Percentiles rank a stretch among this genome's conserved stretches.
Conservation (phyloP, 2,797 vertebrate species). For the Siniperca scherzeri region DNA sequence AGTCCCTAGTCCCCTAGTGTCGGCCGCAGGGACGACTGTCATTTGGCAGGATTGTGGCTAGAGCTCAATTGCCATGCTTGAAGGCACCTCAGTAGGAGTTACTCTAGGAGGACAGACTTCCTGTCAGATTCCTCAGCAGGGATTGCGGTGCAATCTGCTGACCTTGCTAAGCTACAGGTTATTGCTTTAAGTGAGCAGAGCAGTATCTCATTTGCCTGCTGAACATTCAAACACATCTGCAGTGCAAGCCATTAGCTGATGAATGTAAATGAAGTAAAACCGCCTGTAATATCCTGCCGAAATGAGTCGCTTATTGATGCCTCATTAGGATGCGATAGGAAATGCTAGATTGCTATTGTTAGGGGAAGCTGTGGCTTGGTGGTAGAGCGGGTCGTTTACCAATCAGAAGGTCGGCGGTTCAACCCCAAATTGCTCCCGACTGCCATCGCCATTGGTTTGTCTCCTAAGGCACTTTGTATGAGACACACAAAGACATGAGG, state of each 20-base stretch:
- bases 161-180: slow-evolving; percentile 49
- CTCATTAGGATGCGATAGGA: background rate
- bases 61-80: background rate
- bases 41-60: background rate
- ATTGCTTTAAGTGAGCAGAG: slow-evolving; percentile 32
- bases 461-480: too few species aligned
- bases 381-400: too few species aligned
- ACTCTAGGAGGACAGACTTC: background rate
- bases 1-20: background rate
- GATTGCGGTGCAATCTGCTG: slow-evolving; percentile 41
- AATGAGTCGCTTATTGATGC: background rate
- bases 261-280: background rate
- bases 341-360: background rate
- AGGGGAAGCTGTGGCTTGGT: too few species aligned
- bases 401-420: too few species aligned
- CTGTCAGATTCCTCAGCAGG: slow-evolving; percentile 34
- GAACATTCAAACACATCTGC: slow-evolving; percentile 1
- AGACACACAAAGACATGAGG: too few species aligned
- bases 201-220: background rate
- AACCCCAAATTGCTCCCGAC: too few species aligned
- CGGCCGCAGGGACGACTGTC: background rate
- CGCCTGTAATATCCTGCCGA: too few species aligned
- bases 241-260: background rate
- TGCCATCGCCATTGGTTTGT: too few species aligned
- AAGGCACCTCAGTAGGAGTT: background rate